Evolutionary conservation across 64 coral and sea anemone species (phyloP).

Genomic region (Stichodactyla mertensii): DNA sequence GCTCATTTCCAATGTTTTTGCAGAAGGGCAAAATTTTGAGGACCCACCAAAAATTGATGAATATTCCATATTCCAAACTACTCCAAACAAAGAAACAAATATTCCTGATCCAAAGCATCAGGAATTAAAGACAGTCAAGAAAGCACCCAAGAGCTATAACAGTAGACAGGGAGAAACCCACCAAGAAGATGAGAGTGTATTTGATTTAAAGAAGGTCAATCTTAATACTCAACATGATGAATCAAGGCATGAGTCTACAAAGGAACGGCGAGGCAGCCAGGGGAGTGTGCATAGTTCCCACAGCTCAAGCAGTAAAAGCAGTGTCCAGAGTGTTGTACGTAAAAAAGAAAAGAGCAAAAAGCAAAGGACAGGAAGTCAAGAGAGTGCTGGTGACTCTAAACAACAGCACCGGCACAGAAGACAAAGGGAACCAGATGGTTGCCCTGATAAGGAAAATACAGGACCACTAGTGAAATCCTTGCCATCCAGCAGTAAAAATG

Average conservation of each 20-base stretch:
- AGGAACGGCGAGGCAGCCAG: constrained; percentile 66
- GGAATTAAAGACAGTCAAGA: neutral
- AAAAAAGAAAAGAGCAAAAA: constrained; percentile 33
- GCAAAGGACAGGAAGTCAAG: neutral
- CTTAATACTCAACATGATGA: constrained; percentile 62
- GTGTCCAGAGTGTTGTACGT: constrained; percentile 70
- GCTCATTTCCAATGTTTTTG: constrained; percentile 1
- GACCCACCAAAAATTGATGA: neutral
- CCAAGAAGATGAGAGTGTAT: constrained; percentile 3
- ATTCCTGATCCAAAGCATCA: neutral
- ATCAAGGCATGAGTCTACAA: constrained; percentile 15
- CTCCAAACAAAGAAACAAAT: constrained; percentile 16
- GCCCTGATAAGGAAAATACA: constrained; percentile 6
- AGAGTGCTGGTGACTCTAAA: neutral
- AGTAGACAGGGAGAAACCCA: constrained; percentile 9
- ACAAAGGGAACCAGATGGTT: constrained; percentile 20
- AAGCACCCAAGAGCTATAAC: neutral
- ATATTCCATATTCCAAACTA: constrained; percentile 12
- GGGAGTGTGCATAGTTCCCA: constrained; percentile 37
- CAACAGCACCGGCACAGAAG: neutral
- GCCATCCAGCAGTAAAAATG: neutral
- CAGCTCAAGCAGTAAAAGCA: constrained; percentile 65
- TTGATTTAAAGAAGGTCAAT: constrained; percentile 63
- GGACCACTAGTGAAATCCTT: neutral
- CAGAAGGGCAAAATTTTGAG: neutral